phyloP scores from a whole-genome alignment of 2,113 vertebrate species.

The Hippotragus niger region DNA sequence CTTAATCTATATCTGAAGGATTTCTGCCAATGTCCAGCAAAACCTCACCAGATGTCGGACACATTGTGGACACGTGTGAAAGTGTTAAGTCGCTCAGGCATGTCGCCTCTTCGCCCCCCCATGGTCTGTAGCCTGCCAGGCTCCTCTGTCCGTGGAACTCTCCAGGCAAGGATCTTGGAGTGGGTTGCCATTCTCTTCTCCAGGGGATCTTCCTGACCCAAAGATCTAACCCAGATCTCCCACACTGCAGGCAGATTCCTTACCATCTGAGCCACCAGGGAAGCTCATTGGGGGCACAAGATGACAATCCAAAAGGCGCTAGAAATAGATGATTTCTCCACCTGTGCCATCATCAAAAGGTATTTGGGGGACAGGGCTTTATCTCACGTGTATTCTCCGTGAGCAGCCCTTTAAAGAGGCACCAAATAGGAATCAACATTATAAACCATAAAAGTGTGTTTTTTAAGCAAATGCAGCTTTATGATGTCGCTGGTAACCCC shows the following conservation, averaged over 20 bases:
- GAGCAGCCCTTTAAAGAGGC: background rate
- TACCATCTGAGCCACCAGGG: background rate
- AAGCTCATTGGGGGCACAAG: background rate
- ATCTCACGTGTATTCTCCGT: background rate
- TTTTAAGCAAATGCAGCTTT: background rate
- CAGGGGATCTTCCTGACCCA: background rate
- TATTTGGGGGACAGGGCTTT: background rate
- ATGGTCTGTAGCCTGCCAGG: background rate
- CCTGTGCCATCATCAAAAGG: background rate
- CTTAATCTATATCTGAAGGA: background rate
- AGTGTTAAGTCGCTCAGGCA: background rate
- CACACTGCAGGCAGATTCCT: background rate
- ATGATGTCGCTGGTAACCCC: background rate
- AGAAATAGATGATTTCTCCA: background rate
- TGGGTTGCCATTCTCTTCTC: background rate
- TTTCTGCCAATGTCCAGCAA: background rate
- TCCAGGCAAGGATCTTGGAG: background rate
- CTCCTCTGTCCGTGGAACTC: background rate
- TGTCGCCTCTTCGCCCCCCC: background rate
- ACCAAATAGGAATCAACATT: background rate
- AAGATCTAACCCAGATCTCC: background rate
- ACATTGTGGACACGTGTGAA: background rate
- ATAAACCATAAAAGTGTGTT: background rate
- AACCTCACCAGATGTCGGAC: background rate
- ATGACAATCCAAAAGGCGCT: background rate